Evolutionary conservation across 2,113 vertebrate genomes (phyloP).

Genomic region (Ictalurus punctatus): DNA sequence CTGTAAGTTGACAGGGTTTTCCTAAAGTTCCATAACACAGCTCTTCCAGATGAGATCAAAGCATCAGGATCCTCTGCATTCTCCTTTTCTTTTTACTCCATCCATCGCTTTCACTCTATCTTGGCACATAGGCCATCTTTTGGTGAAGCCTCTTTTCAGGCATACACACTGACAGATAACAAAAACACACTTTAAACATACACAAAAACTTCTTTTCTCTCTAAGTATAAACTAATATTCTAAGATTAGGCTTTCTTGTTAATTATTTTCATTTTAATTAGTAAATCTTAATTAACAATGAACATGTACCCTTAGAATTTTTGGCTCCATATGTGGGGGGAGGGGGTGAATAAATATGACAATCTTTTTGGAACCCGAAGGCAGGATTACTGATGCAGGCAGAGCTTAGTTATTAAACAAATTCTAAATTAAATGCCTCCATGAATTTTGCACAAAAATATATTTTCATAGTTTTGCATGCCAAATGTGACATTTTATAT

Average conservation of each 20-base stretch:
- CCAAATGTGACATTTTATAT: slow-evolving; percentile 99
- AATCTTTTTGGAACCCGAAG: slow-evolving; percentile 97
- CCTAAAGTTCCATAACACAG: slow-evolving; percentile 74
- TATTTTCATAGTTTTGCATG: slow-evolving; percentile 99
- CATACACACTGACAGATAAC: slow-evolving; percentile 73
- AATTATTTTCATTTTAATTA: slow-evolving; percentile 99
- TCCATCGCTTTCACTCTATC: slow-evolving; percentile 11
- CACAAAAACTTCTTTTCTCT: slow-evolving; percentile 84
- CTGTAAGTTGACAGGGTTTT: slow-evolving; percentile 71
- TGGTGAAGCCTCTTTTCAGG: slow-evolving; percentile 70
- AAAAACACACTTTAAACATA: slow-evolving; percentile 71
- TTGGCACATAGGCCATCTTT: slow-evolving; percentile 70
- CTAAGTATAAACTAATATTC: slow-evolving; percentile 85
- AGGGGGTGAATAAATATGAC: slow-evolving; percentile 96
- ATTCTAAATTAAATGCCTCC: slow-evolving; percentile 99
- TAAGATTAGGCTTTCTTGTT: slow-evolving; percentile 90
- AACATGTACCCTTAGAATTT: slow-evolving; percentile 96
- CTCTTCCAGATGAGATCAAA: slow-evolving; percentile 78
- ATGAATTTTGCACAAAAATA: slow-evolving; percentile 99
- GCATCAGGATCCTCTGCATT: slow-evolving; percentile 64
- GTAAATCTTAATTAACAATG: slow-evolving; percentile 99
- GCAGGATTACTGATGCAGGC: slow-evolving; percentile 99
- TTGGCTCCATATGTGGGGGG: slow-evolving; percentile 77
- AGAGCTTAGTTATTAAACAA: slow-evolving; percentile 97
- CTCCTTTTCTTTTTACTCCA: not conserved